Evolutionary conservation across 2,113 vertebrate species (phyloP).

Genomic region (Rafetus swinhoei): DNA sequence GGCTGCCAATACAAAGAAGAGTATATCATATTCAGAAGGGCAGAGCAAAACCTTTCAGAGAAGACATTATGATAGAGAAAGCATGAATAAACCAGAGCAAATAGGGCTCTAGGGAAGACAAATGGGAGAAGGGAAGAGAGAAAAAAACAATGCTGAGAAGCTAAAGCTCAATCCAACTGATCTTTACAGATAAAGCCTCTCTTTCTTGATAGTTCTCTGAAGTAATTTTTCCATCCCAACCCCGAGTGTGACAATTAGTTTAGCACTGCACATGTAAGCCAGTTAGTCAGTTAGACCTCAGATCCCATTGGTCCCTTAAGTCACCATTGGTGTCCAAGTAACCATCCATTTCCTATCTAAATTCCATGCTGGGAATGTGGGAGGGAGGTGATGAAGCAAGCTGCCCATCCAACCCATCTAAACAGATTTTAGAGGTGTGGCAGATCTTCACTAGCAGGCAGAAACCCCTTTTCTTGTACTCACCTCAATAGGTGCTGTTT

Average conservation of each 20-base stretch:
- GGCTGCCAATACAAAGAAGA: conserved; percentile 79
- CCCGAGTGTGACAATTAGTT: not conserved
- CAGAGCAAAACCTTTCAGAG: not conserved
- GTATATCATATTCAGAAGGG: not conserved
- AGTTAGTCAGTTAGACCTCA: not conserved
- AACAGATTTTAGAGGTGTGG: not conserved
- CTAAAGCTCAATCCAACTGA: not conserved
- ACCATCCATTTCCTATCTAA: not conserved
- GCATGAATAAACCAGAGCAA: not conserved
- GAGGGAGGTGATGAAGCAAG: not conserved
- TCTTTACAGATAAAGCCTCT: not conserved
- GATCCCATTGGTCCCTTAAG: not conserved
- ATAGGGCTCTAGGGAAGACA: not conserved
- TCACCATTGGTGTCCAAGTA: not conserved
- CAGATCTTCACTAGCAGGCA: not conserved
- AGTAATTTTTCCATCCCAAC: not conserved
- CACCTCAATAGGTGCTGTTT: conserved; percentile 80
- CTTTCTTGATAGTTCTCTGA: not conserved
- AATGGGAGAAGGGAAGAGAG: no score
- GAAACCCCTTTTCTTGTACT: conserved; percentile 31
- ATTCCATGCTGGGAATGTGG: not conserved
- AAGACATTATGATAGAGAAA: not conserved
- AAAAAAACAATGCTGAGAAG: not conserved
- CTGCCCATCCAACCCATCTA: not conserved
- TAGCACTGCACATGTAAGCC: not conserved